Evolutionary conservation across 2,888 invertebrate species (phyloP).

Genomic region (Trichogramma dendrolimi): DNA sequence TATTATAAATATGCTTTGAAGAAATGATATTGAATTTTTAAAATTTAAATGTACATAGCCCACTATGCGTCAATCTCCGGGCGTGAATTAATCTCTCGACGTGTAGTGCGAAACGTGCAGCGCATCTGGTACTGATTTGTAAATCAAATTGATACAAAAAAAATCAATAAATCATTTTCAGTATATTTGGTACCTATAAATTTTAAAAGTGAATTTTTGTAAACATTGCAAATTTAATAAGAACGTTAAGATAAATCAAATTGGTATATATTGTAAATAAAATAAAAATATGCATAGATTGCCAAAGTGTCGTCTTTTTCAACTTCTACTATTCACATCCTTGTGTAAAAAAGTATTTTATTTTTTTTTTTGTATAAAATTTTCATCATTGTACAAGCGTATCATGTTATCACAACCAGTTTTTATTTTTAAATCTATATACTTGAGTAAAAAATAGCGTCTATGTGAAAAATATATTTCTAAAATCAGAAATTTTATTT

Average conservation of each 20-base stretch:
- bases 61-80: no score
- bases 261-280: conserved; percentile 46
- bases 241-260: conserved; percentile 32
- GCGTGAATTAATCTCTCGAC: no score
- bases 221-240: conserved; percentile 43
- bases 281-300: conserved; percentile 41
- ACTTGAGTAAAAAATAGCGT: neutral
- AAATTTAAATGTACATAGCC: no score
- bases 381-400: no score
- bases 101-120: no score
- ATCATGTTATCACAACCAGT: neutral
- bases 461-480: neutral
- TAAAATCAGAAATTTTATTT: neutral
- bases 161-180: conserved; percentile 9
- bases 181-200: neutral
- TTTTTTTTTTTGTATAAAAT: neutral
- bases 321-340: neutral
- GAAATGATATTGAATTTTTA: no score
- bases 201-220: conserved; percentile 37
- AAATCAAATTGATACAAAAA: conserved; percentile 2
- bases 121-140: no score
- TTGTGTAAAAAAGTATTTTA: neutral
- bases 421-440: neutral
- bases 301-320: conserved; percentile 33
- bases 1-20: no score